Percentiles rank a stretch among this genome's conserved stretches.
These are phyloP conservation scores for Seriola rivoliana DNA, from an alignment of 2,113 vertebrate genomes.

Conservation along the genomic window DNA sequence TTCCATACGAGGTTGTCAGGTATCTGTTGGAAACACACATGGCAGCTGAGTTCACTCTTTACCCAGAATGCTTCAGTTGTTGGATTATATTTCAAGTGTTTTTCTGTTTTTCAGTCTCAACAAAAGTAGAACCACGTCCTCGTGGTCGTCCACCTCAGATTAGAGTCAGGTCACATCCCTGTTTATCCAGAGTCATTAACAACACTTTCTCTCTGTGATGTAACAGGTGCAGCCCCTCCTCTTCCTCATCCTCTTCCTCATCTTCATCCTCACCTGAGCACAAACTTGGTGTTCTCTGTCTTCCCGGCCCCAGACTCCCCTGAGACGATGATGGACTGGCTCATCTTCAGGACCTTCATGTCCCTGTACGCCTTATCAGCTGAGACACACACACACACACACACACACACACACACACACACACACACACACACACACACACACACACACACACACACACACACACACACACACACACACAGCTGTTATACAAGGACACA, in stretches of 20 bases:
- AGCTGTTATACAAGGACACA: not conserved
- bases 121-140: no score
- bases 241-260: not conserved
- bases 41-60: not conserved
- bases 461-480: not conserved
- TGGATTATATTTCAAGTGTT: not conserved
- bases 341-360: constrained; percentile 98
- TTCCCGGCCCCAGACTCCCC: constrained; percentile 98
- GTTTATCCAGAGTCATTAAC: no score
- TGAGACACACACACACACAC: constrained; percentile 58
- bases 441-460: not conserved
- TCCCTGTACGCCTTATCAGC: constrained; percentile 98
- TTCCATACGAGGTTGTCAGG: constrained; percentile 94
- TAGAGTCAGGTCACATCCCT: no score
- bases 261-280: constrained; percentile 87
- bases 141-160: no score
- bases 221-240: not conserved
- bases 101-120: no score
- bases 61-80: not conserved
- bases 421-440: not conserved
- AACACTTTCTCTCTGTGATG: not conserved
- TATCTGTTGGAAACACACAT: constrained; percentile 83
- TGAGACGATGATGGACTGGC: constrained; percentile 98
- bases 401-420: not conserved
- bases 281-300: constrained; percentile 99